A percentile compares a stretch with the other conserved stretches of the same genome.
Evolutionary conservation across 1,140 invertebrate genomes (phyloP).

Genomic region (Meloidogyne floridensis): DNA sequence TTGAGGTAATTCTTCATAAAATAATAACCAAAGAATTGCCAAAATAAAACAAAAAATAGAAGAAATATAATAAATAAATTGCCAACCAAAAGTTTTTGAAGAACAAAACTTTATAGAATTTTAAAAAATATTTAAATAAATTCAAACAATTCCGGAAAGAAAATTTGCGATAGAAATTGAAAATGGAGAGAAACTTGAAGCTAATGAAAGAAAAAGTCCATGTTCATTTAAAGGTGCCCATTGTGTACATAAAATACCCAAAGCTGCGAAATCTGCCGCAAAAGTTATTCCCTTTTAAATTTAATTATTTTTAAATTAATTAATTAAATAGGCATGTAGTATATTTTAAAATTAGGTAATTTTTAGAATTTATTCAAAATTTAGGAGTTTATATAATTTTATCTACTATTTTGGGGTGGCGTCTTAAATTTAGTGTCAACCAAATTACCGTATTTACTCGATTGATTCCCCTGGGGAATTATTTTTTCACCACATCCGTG

Average conservation of each 20-base stretch:
- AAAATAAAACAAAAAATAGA: constrained; percentile 37
- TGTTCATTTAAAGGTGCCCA: constrained; percentile 48
- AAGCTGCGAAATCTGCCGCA: constrained; percentile 47
- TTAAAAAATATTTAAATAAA: neutral
- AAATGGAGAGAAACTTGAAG: constrained; percentile 46
- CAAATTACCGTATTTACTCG: too few species aligned
- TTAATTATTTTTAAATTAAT: too few species aligned
- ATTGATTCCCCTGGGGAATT: too few species aligned
- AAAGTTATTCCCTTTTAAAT: constrained; percentile 35
- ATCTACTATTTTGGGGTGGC: too few species aligned
- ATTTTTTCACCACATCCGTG: too few species aligned
- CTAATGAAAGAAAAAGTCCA: constrained; percentile 44
- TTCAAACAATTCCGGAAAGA: constrained; percentile 35
- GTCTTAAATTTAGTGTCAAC: too few species aligned
- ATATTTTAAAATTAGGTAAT: too few species aligned
- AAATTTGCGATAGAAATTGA: constrained; percentile 42
- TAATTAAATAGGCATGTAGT: neutral
- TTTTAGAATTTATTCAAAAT: too few species aligned
- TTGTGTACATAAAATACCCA: constrained; percentile 42
- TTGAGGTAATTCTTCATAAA: constrained; percentile 49
- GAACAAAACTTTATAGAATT: neutral
- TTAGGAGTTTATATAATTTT: too few species aligned
- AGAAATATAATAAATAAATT: constrained; percentile 45
- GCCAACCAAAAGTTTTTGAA: constrained; percentile 40
- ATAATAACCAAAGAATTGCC: constrained; percentile 42